Percentiles rank a stretch among this genome's conserved stretches.
phyloP scores from a whole-genome alignment of 2,888 invertebrate genomes.

The Tillus elongatus region DNA sequence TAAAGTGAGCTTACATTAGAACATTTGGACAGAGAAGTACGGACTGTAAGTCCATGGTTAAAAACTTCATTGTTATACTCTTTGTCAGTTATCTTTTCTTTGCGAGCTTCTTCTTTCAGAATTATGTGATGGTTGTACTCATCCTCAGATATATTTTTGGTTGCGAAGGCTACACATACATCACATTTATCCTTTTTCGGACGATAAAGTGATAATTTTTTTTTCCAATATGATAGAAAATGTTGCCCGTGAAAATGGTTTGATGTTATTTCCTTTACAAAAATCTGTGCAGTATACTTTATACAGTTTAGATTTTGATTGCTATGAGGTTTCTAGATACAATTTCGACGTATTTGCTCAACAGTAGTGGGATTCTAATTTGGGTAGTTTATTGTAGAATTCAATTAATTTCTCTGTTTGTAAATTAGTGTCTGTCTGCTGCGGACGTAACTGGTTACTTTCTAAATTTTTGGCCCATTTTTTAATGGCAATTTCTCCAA shows the following conservation, averaged over 20 bases:
- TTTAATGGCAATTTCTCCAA: background rate
- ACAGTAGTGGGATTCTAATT: conserved; percentile 10
- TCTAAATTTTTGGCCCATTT: background rate
- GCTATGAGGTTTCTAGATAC: conserved; percentile 6
- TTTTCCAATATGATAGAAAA: conserved; percentile 5
- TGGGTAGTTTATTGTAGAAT: background rate
- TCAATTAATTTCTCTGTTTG: conserved; percentile 1
- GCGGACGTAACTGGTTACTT: background rate
- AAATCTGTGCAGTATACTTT: background rate
- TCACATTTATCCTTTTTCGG: conserved; percentile 11
- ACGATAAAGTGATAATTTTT: conserved; percentile 3
- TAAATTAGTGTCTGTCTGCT: too few species aligned
- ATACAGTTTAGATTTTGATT: conserved; percentile 3
- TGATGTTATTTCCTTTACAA: conserved; percentile 1
- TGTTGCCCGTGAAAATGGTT: background rate
- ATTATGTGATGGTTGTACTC: conserved; percentile 12
- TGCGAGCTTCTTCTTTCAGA: conserved; percentile 14
- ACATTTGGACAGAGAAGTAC: conserved; percentile 14
- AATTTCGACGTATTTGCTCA: background rate
- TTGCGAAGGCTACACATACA: conserved; percentile 7
- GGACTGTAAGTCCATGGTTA: conserved; percentile 17
- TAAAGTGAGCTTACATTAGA: conserved; percentile 14
- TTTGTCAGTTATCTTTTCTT: conserved; percentile 12
- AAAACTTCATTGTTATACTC: conserved; percentile 10
- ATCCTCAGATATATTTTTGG: conserved; percentile 12